A percentile compares a stretch with the other conserved stretches of the same genome.
These are phyloP conservation scores for Lepus americanus DNA, from an alignment of 2,113 vertebrate species.

Conservation along the genomic window DNA sequence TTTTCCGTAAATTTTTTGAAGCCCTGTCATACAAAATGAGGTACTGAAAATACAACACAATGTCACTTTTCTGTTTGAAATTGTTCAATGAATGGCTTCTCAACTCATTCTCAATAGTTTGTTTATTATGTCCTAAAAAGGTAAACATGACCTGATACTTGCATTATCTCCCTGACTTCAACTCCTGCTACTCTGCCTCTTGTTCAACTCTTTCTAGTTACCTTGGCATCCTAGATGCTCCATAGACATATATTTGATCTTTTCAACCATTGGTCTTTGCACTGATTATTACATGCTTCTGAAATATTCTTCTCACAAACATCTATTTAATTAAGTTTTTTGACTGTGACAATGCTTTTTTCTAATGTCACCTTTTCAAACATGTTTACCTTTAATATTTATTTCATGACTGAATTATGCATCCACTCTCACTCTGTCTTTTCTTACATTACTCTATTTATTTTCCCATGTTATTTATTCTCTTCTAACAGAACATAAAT, in stretches of 20 bases:
- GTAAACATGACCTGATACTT: background rate
- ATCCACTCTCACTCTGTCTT: background rate
- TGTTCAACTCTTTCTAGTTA: background rate
- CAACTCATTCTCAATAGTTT: background rate
- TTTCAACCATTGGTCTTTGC: background rate
- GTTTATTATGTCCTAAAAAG: background rate
- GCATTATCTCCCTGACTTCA: background rate
- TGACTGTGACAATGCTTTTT: background rate
- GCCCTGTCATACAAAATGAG: no score
- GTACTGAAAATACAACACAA: background rate
- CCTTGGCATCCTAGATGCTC: background rate
- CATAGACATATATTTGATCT: background rate
- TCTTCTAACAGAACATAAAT: background rate
- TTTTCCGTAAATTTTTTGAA: no score
- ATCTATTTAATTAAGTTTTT: background rate
- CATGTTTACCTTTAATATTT: background rate
- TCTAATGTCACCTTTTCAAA: background rate
- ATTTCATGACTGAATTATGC: background rate
- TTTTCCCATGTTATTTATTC: background rate
- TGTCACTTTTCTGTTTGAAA: background rate
- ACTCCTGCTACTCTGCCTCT: background rate
- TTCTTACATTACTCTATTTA: background rate
- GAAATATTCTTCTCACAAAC: background rate
- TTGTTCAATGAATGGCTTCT: background rate
- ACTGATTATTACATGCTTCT: background rate